phyloP scores from a whole-genome alignment of 2,888 invertebrate species.

The Empis stercorea region DNA sequence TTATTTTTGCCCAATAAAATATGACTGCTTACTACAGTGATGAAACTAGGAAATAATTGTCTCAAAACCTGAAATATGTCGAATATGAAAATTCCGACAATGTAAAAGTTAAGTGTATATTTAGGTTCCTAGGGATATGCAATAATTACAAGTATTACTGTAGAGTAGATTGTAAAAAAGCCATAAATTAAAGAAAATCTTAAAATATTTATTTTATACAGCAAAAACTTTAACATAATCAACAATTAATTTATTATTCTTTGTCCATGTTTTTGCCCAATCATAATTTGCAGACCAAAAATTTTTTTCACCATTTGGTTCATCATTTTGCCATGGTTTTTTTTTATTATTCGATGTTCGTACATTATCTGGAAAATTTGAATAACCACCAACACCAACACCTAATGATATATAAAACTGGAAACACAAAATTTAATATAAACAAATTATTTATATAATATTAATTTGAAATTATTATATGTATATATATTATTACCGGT shows the following conservation, averaged over 20 bases:
- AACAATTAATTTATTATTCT: conserved; percentile 31
- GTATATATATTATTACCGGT: background rate
- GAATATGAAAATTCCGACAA: no score
- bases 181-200: no score
- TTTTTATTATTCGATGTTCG: conserved; percentile 11
- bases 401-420: conserved; percentile 41
- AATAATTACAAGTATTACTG: no score
- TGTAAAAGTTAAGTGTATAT: no score
- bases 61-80: no score
- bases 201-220: conserved; percentile 12
- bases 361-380: conserved; percentile 50
- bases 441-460: no score
- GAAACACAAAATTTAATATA: background rate
- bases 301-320: conserved; percentile 49
- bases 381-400: conserved; percentile 61
- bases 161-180: no score
- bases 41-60: no score
- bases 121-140: no score
- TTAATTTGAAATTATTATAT: background rate
- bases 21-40: no score
- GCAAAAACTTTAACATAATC: conserved; percentile 32
- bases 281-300: conserved; percentile 53
- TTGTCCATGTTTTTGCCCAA: conserved; percentile 59
- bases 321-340: conserved; percentile 65
- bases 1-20: no score